Conservation (phyloP, 2,113 vertebrate genomes). For the Lophochroa leadbeateri region DNA sequence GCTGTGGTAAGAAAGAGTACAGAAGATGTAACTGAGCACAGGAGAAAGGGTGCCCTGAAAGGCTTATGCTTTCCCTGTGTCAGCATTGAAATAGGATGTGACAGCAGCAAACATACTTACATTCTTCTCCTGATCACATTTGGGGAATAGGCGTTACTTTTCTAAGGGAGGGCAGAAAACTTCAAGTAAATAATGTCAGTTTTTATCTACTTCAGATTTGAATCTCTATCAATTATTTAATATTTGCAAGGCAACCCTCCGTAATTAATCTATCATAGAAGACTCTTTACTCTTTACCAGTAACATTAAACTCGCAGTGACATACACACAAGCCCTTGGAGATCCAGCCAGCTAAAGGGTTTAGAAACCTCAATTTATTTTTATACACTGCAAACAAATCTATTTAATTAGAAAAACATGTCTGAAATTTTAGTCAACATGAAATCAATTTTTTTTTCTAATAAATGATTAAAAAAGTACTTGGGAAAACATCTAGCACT, state of each 20-base stretch:
- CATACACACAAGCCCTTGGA: not conserved
- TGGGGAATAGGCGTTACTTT: not conserved
- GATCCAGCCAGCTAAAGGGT: not conserved
- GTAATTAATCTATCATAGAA: not conserved
- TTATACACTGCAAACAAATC: conserved; percentile 18
- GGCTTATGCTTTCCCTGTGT: not conserved
- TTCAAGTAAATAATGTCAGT: not conserved
- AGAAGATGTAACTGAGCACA: not conserved
- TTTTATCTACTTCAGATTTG: conserved; percentile 2
- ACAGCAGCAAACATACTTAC: not conserved
- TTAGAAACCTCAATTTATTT: conserved; percentile 29
- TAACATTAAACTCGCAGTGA: conserved; percentile 12
- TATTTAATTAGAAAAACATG: conserved; percentile 32
- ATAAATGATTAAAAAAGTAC: not conserved
- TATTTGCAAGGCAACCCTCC: not conserved
- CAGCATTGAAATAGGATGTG: not conserved
- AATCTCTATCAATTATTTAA: conserved; percentile 11
- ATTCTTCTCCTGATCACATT: not conserved
- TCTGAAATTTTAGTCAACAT: not conserved
- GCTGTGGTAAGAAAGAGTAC: not conserved
- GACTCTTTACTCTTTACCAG: conserved; percentile 28
- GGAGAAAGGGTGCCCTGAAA: not conserved
- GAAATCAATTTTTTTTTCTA: not conserved
- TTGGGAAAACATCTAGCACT: not conserved
- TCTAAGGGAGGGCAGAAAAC: not conserved